These are phyloP conservation scores for Pipistrellus pipistrellus DNA, from an alignment of 2,797 vertebrate species.

Conservation along the genomic window DNA sequence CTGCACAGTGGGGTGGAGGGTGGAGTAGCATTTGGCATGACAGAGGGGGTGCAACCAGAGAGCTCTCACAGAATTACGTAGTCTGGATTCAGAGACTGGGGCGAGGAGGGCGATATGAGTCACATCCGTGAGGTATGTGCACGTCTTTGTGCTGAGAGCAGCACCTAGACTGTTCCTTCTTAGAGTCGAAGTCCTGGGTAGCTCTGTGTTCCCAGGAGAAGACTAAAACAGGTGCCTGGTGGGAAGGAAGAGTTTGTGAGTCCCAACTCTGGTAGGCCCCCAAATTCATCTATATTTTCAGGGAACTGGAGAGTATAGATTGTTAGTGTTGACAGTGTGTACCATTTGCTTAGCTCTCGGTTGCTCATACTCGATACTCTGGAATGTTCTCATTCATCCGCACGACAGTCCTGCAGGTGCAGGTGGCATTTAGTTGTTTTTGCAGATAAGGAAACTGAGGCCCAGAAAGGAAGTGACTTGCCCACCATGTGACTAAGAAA, in stretches of 20 bases:
- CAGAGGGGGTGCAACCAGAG: conserved; percentile 35
- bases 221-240: neutral
- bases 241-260: conserved; percentile 7
- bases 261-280: neutral
- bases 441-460: conserved; percentile 53
- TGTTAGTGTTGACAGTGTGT: neutral
- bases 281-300: neutral
- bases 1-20: neutral
- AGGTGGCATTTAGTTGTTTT: conserved; percentile 44
- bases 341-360: neutral
- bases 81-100: neutral
- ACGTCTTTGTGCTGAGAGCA: neutral
- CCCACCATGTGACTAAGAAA: conserved; percentile 1
- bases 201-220: neutral
- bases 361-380: neutral
- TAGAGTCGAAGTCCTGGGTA: neutral
- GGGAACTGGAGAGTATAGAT: neutral
- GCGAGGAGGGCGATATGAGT: neutral
- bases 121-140: neutral
- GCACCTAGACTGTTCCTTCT: neutral
- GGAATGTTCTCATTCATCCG: neutral
- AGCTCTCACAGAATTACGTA: neutral
- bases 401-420: neutral
- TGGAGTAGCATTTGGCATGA: conserved; percentile 33
- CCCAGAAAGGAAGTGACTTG: conserved; percentile 46